Base-by-base conservation (phyloP, 2,113 vertebrate genomes). In the Emydura subglobosa region DNA sequence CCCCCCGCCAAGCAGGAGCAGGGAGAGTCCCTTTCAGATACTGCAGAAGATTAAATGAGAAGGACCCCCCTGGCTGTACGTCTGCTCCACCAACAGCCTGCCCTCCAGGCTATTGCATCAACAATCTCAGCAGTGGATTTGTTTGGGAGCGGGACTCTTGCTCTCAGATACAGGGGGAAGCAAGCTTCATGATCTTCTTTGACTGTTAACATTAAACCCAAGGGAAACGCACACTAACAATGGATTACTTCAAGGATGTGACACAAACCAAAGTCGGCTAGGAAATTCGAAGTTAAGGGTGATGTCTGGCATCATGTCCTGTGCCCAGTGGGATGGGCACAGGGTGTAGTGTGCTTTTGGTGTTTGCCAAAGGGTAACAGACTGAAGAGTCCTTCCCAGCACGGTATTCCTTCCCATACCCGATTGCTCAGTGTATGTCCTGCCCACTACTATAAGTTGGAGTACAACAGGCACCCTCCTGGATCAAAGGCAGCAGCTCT, bases 401-500 rank as follows among this genome's bases (percentile, higher is more conserved):
- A 47, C 2, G 49, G 85, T 61, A 81, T 39, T 39, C 39, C 39
- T 39, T 39, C 39, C 39, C 39, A 39, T 39, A 3, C 92, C 68
- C 87, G 89, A 74, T 4, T 82, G 83, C 91, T 94, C 88, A 47
- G 80, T 50, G 86, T 83, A 3, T 3, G 61, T 91, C 83, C 93
- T 96, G 85, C 91, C 91, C 74, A 1, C 25, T 17, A 2, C 31
- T 80, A 80, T 79, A 49, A 0, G 0, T 13, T 54, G 3, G 25
- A 31, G 29, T 42, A 81, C 2, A 1, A 9, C 4, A 25, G 86
- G 44, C 16, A 88, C 54, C 55, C 86, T 94, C 81, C 68, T n/a
- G 76, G 50, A 83, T 92, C 83, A 83, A 94, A 89, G 92, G 88
- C 42, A 91, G 95, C 88, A 94, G 74, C 93, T 95, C 93, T 57